These are phyloP conservation scores for Congeria kusceri DNA, from an alignment of 2,888 invertebrate genomes.

Conservation along the genomic window DNA sequence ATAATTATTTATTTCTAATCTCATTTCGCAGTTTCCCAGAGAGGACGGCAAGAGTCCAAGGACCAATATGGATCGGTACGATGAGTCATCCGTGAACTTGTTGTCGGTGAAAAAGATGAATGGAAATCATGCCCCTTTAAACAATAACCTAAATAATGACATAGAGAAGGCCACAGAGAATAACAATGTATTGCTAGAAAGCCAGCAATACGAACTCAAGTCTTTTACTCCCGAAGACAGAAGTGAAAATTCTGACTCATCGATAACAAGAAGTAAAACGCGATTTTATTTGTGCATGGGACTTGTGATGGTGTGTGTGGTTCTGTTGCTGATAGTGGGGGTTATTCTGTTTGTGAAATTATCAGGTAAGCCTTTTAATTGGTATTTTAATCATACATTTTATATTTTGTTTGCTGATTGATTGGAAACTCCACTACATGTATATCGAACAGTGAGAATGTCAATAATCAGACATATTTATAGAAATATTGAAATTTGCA, in stretches of 20 bases:
- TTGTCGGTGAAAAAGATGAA: conserved; percentile 36
- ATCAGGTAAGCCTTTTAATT: conserved; percentile 17
- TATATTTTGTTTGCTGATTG: no score
- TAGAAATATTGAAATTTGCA: no score
- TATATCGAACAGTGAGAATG: no score
- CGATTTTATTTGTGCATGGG: background rate
- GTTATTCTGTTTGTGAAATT: conserved; percentile 32
- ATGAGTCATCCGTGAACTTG: conserved; percentile 26
- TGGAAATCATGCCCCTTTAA: background rate
- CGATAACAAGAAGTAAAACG: background rate
- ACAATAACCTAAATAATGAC: conserved; percentile 15
- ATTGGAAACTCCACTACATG: no score
- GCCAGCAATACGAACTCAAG: conserved; percentile 13
- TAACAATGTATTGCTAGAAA: conserved; percentile 50
- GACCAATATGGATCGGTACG: background rate
- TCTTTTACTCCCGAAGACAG: conserved; percentile 36
- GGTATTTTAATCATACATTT: no score
- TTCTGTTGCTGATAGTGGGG: conserved; percentile 23
- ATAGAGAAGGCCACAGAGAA: conserved; percentile 34
- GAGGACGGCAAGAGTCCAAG: no score
- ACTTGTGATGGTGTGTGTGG: conserved; percentile 26
- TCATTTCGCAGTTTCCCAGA: no score
- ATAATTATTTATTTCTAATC: no score
- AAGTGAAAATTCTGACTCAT: conserved; percentile 15
- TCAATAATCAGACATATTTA: no score